These are phyloP conservation scores for Palythoa caribaeorum DNA, from an alignment of 92 coral and sea anemone species.

Conservation along the genomic window DNA sequence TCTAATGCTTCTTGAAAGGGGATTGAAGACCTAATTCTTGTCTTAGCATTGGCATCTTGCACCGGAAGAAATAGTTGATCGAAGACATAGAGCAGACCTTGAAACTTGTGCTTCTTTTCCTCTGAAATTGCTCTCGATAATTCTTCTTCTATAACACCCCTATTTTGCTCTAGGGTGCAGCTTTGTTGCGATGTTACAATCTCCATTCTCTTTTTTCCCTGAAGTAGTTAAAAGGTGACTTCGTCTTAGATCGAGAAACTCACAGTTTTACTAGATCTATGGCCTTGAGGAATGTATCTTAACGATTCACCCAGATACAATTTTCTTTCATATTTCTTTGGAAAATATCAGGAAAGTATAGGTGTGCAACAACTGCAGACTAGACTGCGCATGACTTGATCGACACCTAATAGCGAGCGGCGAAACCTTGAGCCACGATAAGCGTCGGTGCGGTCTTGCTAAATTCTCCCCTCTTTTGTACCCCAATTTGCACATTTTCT, in stretches of 20 bases:
- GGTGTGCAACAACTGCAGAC: slow-evolving; percentile 40
- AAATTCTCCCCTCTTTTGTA: slow-evolving; percentile 12
- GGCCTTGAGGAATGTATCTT: slow-evolving; percentile 51
- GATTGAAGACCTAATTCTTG: slow-evolving; percentile 40
- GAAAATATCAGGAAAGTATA: slow-evolving; percentile 38
- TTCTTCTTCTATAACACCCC: not conserved
- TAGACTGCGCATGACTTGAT: slow-evolving; percentile 32
- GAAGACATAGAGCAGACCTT: slow-evolving; percentile 41
- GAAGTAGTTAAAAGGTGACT: slow-evolving; percentile 31
- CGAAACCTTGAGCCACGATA: slow-evolving; percentile 41
- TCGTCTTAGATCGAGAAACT: not conserved
- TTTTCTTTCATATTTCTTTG: slow-evolving; percentile 37
- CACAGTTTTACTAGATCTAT: slow-evolving; percentile 41
- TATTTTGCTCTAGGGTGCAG: slow-evolving; percentile 40
- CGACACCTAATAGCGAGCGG: slow-evolving; percentile 32
- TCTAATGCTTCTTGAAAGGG: slow-evolving; percentile 51
- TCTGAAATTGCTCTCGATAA: slow-evolving; percentile 41
- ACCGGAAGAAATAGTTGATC: slow-evolving; percentile 52
- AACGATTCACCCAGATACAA: slow-evolving; percentile 28
- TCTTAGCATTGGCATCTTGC: slow-evolving; percentile 34
- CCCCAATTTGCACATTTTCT: slow-evolving; percentile 35
- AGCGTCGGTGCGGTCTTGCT: not conserved
- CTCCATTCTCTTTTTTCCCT: slow-evolving; percentile 38
- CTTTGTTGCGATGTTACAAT: slow-evolving; percentile 29
- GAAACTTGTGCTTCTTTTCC: slow-evolving; percentile 45